Base-by-base conservation (phyloP, 2,888 invertebrate genomes). In the Drosophila multiciliata region DNA sequence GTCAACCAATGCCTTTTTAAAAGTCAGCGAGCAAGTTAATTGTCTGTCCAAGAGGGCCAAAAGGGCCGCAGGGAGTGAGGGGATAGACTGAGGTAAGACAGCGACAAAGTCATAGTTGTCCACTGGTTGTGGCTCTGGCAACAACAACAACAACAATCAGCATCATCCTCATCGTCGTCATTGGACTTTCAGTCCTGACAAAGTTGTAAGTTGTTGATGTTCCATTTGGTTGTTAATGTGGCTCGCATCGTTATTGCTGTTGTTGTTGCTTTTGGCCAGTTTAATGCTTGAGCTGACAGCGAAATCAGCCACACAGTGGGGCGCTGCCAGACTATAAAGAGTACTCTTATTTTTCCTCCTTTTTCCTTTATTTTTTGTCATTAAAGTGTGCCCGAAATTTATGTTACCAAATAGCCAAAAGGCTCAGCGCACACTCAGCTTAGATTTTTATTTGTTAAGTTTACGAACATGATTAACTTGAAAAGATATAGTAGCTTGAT, bases 21-120 rank as follows among this genome's bases (percentile, higher is more conserved):
- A 85, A 88, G 84, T 87, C 89, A 87, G 79, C 89, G 81, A 86
- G 87, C 89, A 87, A 87, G 87, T 87, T 87, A 87, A 87, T 87
- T 87, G 87, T 88, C 84, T 76, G 80, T 52, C 73, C 69, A 77
- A 84, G 75, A 78, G 75, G 75, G 76, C 76, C 53, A 36, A 78
- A 54, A 66, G 73, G 66, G 38, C 55, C 45, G 38, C n/a, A 29
- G 29, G 20, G 17, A 1, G n/a, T 12, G 29, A 0, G 32, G 20
- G 38, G 5, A 5, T 3, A 7, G 45, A 45, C 3, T 36, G 45
- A 40, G 42, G 26, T 23, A 48, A 33, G 59, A 57, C 57, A 57
- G 70, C 48, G 64, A 65, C 57, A 65, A 64, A 59, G 65, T 62
- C 55, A 33, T 26, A 74, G 55, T 63, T 63, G 73, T 63, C 63